phyloP scores from a whole-genome alignment of 2,113 vertebrate genomes.

The Istiophorus platypterus region DNA sequence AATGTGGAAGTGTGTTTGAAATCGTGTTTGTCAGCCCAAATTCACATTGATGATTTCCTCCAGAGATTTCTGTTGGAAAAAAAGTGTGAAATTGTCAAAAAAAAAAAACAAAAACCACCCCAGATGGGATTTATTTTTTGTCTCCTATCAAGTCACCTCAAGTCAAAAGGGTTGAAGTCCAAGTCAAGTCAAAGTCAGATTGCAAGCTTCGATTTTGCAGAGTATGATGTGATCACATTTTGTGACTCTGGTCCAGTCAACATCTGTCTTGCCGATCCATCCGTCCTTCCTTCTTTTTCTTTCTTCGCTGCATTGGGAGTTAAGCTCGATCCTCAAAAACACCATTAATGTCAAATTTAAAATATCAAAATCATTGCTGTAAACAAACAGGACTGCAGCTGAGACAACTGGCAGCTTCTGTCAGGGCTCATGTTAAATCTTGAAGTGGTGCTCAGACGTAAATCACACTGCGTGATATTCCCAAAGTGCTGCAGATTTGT shows the following conservation, averaged over 20 bases:
- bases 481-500: slow-evolving; percentile 17
- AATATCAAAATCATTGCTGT: neutral
- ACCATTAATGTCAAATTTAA: neutral
- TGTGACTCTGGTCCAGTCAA: no score
- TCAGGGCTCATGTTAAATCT: neutral
- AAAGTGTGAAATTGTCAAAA: neutral
- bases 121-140: no score
- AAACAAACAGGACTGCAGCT: neutral
- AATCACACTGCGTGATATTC: neutral
- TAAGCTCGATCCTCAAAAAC: slow-evolving; percentile 4
- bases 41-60: no score
- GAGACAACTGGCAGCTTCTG: neutral
- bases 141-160: neutral
- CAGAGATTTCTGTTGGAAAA: neutral
- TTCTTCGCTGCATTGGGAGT: neutral
- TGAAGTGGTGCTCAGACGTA: neutral
- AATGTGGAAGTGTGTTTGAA: no score
- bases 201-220: no score
- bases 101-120: no score
- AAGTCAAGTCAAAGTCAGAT: neutral
- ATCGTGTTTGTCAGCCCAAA: no score
- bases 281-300: no score
- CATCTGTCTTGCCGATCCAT: no score
- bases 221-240: no score
- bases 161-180: neutral